Conservation (phyloP, 1,140 invertebrate species). For the Spodoptera litura region DNA sequence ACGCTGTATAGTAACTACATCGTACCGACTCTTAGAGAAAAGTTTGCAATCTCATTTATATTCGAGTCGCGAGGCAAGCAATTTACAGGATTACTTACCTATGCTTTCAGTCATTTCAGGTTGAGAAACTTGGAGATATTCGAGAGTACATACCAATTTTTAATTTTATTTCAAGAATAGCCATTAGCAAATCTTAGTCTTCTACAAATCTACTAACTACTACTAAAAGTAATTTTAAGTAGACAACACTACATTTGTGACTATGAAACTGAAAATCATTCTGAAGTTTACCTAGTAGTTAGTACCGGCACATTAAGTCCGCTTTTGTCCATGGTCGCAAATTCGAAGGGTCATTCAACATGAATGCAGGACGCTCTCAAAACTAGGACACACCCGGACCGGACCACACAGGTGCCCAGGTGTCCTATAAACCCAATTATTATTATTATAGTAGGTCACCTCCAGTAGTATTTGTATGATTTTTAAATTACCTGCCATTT, state of each 20-base stretch:
- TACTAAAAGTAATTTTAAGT: neutral
- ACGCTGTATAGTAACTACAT: too few species aligned
- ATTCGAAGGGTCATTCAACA: too few species aligned
- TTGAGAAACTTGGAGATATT: neutral
- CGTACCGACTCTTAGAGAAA: neutral
- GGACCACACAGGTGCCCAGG: too few species aligned
- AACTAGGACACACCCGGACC: too few species aligned
- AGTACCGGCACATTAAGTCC: neutral
- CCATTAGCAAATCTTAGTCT: neutral
- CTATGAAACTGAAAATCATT: neutral
- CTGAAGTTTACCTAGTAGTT: neutral
- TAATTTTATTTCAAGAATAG: neutral
- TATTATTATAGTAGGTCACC: too few species aligned
- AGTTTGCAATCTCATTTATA: constrained; percentile 14
- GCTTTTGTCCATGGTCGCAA: too few species aligned
- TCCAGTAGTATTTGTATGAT: too few species aligned
- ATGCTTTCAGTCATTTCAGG: constrained; percentile 4
- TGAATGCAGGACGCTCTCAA: too few species aligned
- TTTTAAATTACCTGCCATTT: too few species aligned
- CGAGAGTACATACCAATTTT: too few species aligned
- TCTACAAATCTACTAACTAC: neutral
- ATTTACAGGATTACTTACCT: constrained; percentile 10
- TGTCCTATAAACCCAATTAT: too few species aligned
- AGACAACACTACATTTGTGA: too few species aligned
- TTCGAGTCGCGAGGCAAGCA: neutral